Percentiles rank a stretch among this genome's conserved stretches.
Conservation (phyloP, 2,888 invertebrate species). For the Amitus sp. region DNA sequence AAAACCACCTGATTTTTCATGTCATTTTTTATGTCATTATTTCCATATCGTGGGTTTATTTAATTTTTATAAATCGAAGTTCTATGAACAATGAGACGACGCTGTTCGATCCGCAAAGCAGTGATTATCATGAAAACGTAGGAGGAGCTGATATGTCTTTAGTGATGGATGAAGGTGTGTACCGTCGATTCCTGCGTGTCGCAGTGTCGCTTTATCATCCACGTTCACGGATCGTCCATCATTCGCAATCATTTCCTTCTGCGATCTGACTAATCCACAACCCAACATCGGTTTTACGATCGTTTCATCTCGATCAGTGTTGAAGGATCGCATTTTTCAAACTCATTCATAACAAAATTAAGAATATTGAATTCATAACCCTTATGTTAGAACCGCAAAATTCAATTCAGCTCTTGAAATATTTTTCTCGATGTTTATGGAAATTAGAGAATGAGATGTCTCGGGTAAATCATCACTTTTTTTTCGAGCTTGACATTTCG, state of each 20-base stretch:
- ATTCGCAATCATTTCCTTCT: constrained; percentile 59
- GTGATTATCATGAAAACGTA: constrained; percentile 45
- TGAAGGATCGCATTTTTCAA: constrained; percentile 35
- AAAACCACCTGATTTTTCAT: too few relatives aligned
- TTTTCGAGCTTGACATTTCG: too few relatives aligned
- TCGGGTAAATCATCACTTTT: too few relatives aligned
- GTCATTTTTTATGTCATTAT: too few relatives aligned
- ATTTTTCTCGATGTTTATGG: neutral
- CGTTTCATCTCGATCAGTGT: constrained; percentile 22
- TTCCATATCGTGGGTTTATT: too few relatives aligned
- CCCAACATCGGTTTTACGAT: too few relatives aligned
- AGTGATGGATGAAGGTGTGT: constrained; percentile 54
- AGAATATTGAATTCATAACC: constrained; percentile 1
- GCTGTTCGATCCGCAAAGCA: constrained; percentile 44
- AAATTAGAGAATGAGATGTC: too few relatives aligned
- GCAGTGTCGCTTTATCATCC: constrained; percentile 57
- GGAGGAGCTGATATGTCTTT: constrained; percentile 33
- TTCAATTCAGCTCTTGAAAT: neutral
- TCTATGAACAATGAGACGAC: neutral
- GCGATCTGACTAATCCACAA: constrained; percentile 50
- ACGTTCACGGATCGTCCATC: constrained; percentile 55
- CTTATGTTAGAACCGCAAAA: too few relatives aligned
- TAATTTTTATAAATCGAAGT: too few relatives aligned
- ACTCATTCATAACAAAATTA: neutral
- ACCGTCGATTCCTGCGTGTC: constrained; percentile 54